Base-by-base conservation (phyloP, 2,113 vertebrate species). In the Pelecanoides urinatrix region DNA sequence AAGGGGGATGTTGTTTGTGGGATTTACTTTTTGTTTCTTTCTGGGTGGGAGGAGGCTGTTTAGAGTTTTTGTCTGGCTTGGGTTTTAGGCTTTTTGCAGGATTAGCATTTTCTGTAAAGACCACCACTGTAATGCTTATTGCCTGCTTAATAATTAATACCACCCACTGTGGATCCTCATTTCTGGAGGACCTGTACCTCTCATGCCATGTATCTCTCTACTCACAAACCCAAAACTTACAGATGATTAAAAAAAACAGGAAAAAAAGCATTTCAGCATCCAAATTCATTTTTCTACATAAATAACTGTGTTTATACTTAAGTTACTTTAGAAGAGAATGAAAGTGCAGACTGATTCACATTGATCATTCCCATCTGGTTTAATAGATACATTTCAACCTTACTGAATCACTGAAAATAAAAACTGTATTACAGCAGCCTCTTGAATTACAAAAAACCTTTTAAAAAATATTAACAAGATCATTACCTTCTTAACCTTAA, bases 381-480 rank as follows among this genome's bases (percentile, higher is more conserved):
- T 84, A 87, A 92, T 42, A 92, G 80, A 95, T 90, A 94, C 86
- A 96, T 90, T 95, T 95, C 94, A 94, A 88, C 76, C 70, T 91
- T 82, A 96, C 77, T 86, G 47, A 97, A 79, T 71, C 81, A 94
- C 77, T 92, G 90, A 95, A 97, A 96, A 79, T 68, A 88, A 96
- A 97, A 94, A 88, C 49, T 82, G 58, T 55, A 95, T 85, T 97
- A 80, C 74, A 94, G 92, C 95, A 96, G 96, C 96, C 98, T 98
- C 98, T 97, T 97, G 95, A 97, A 96, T 97, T 97, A 88, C 97
- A 96, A 96, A 97, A 97, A 87, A 85, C 1, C 96, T 94, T 98
- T 95, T 85, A 12, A 73, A 88, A 72, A 97, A 97, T 7, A 97
- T 95, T 95, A 97, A 96, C 66, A 90, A 96, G 97, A 97, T 94